Evolutionary conservation across 2,797 vertebrate genomes (phyloP), one percentile per base, ranked within the genome.

Genomic region (Muraenolepis orangiensis): DNA sequence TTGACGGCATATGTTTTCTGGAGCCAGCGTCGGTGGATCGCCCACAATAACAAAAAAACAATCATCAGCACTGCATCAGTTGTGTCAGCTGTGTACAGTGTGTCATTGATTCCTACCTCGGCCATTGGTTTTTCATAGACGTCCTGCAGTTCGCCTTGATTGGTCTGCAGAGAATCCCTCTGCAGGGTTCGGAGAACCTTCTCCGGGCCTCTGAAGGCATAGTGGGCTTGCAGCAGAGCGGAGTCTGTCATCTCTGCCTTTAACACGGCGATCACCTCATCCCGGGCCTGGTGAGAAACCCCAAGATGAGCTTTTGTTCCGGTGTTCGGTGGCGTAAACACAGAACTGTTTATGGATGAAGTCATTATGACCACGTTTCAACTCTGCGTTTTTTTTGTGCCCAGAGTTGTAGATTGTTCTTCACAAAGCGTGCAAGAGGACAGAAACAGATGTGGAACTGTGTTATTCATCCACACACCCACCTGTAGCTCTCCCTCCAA

Each of bases 401-500:
- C 26, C 26, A 30, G 26, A 28, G 66, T 67, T 67, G 18, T 31
- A 10, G 4, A 32, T 64, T 69, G 23, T n/a, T 57, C 51, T 10
- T 23, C n/a, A 32, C 14, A 34, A 71, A 26, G 66, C 23, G 26
- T 1, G 75, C 70, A 67, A 20, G 61, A 2, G n/a, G n/a, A n/a
- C n/a, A n/a, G 20, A 31, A 28, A 18, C 13, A 40, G 16, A 16
- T 26, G 12, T 67, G 12, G 70, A 66, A 7, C 64, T 71, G 57
- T 46, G 14, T 42, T 32, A 10, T 66, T 73, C 26, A 18, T 4
- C 0, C 61, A 76, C 51, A 57, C 51, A 81, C 78, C 87, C 78
- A 96, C 97, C 95, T 98, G 95, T 73, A 98, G 83, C 87, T 98
- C 96, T 86, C 96, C 96, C 78, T 99, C 96, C 13, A 97, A 91